These are phyloP conservation scores for Trichechus manatus DNA, from an alignment of 2,113 vertebrate species.

Conservation along the genomic window DNA sequence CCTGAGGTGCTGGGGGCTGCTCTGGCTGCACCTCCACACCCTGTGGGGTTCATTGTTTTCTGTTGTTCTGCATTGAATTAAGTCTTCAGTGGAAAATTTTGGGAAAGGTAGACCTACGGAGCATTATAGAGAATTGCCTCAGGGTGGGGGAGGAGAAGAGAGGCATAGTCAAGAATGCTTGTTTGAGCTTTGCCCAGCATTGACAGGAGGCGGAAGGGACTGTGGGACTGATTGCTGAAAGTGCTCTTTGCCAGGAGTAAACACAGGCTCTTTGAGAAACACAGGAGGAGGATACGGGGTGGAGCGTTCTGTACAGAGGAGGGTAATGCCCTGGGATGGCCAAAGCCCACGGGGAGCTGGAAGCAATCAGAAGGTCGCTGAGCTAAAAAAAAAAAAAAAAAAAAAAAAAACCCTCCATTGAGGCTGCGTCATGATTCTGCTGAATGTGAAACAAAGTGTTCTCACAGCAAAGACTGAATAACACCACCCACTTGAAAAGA, in stretches of 20 bases:
- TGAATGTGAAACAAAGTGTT: background rate
- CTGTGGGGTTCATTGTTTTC: background rate
- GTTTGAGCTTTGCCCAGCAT: background rate
- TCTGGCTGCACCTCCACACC: background rate
- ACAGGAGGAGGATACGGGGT: background rate
- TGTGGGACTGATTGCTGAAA: background rate
- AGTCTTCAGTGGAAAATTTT: background rate
- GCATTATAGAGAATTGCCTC: background rate
- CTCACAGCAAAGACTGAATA: background rate
- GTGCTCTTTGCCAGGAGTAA: rapidly evolving
- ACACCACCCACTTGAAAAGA: background rate
- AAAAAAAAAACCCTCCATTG: background rate
- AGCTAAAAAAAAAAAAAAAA: too few species aligned
- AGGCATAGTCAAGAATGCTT: background rate
- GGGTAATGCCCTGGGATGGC: too few species aligned
- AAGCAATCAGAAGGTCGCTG: background rate
- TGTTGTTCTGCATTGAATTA: too few species aligned
- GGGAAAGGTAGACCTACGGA: background rate
- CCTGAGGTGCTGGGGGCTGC: background rate
- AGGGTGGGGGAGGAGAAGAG: background rate
- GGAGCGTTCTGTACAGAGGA: background rate
- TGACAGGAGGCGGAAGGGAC: background rate
- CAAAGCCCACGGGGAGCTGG: background rate
- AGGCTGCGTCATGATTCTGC: too few species aligned
- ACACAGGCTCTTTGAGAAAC: rapidly evolving